Evolutionary conservation across 2,888 invertebrate species (phyloP).

Genomic region (Synanthedon andrenaeformis): DNA sequence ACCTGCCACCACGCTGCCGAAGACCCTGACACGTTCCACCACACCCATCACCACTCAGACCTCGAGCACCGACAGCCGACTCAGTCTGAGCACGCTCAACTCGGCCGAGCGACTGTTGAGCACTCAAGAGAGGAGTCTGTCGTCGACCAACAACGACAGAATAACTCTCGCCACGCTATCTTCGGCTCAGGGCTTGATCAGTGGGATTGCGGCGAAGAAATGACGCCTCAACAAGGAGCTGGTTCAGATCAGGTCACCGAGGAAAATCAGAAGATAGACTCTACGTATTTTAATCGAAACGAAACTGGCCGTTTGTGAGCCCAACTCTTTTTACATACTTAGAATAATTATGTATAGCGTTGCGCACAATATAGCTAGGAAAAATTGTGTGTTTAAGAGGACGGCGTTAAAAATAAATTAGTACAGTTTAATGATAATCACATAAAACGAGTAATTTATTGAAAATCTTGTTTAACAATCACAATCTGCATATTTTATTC

Average conservation of each 20-base stretch:
- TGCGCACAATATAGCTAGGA: no score
- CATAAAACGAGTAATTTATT: no score
- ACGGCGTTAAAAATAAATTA: no score
- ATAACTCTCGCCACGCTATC: slow-evolving; percentile 47
- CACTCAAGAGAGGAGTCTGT: slow-evolving; percentile 23
- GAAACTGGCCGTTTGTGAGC: neutral
- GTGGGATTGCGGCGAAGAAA: slow-evolving; percentile 57
- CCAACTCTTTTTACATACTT: no score
- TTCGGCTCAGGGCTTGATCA: slow-evolving; percentile 49
- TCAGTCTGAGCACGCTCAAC: slow-evolving; percentile 35
- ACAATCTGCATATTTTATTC: no score
- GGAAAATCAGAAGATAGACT: slow-evolving; percentile 41
- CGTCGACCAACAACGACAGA: slow-evolving; percentile 31
- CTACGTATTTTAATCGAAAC: neutral
- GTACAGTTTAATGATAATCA: no score
- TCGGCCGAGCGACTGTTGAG: slow-evolving; percentile 37
- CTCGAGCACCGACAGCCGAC: slow-evolving; percentile 27
- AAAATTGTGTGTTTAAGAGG: no score
- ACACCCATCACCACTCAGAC: slow-evolving; percentile 31
- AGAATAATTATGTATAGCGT: no score
- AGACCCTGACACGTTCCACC: slow-evolving; percentile 38
- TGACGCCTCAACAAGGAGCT: slow-evolving; percentile 54
- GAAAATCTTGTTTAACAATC: no score
- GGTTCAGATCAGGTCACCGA: slow-evolving; percentile 30
- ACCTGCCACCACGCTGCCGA: slow-evolving; percentile 39